These are phyloP conservation scores for Prionailurus bengalensis DNA, from an alignment of 2,113 vertebrate genomes.

Conservation along the genomic window DNA sequence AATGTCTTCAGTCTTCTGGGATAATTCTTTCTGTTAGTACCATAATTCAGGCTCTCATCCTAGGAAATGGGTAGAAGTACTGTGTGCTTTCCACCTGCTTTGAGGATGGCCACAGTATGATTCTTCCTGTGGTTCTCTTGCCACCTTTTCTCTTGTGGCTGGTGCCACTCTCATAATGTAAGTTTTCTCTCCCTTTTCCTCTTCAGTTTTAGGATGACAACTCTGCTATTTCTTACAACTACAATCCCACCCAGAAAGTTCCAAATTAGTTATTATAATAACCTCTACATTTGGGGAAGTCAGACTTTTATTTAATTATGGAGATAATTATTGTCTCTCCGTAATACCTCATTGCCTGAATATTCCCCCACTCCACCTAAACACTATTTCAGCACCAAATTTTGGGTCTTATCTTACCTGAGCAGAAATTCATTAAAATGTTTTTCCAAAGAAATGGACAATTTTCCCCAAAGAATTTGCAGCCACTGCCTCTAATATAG, in stretches of 20 bases:
- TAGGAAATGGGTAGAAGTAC: not conserved
- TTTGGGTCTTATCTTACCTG: not conserved
- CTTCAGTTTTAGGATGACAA: not conserved
- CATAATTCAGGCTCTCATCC: not conserved
- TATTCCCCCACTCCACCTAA: not conserved
- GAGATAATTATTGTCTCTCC: not conserved
- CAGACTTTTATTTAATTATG: not conserved
- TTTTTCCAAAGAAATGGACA: conserved; percentile 38
- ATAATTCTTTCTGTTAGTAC: not conserved
- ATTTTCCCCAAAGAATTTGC: not conserved
- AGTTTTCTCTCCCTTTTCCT: not conserved
- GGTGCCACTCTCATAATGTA: not conserved
- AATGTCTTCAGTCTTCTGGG: not conserved
- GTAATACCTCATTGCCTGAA: not conserved
- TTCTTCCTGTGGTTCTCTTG: not conserved
- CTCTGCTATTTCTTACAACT: conserved; percentile 29
- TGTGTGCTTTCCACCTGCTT: not conserved
- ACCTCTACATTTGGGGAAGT: not conserved
- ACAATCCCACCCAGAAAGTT: not conserved
- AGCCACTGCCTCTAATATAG: not conserved
- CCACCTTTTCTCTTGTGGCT: not conserved
- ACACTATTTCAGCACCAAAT: not conserved
- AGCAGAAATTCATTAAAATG: not conserved
- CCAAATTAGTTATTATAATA: not conserved
- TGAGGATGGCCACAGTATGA: not conserved